Evolutionary conservation across 2,888 invertebrate genomes (phyloP), one percentile per base, ranked within the genome.

Genomic region (Schizaphis graminum): DNA sequence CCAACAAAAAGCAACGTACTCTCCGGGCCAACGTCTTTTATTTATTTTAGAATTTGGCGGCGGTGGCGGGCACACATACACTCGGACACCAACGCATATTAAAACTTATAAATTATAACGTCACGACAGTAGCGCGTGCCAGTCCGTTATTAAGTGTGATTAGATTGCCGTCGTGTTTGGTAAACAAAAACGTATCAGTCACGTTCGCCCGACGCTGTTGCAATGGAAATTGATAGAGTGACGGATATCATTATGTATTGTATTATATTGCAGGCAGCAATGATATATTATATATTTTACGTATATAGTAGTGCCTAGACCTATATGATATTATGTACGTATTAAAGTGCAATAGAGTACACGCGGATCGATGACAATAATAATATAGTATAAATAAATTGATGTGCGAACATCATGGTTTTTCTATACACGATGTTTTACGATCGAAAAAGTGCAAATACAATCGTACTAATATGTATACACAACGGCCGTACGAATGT

Each of bases 131-230:
- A 53, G 53, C 77, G 7, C 47, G 41, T 57, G 3, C 84, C 53
- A n/a, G 89, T 89, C 77, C 93, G 85, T 93, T 93, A 93, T 93
- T 93, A 93, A 57, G 35, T 47, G 47, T 35, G 85, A 93, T 93
- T 93, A 89, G 89, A 85, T 57, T 56, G 77, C 44, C n/a, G 77
- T 35, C 7, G 35, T 4, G 67, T 67, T 89, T 26, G 93, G 89
- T n/a, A 93, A 89, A 89, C 35, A 85, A 85, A 89, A 92, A 86
- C 24, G 87, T 92, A 49, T 87, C 35, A 26, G 87, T 87, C 87
- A 92, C 92, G 92, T 92, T 49, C 61, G 41, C 47, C n/a, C 86
- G 61, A n/a, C 67, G n/a, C 16, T 3, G 24, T 0, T 21, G 35
- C 41, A 8, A 41, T 35, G 21, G 35, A 77, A 21, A 53, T 53